Evolutionary conservation across 2,888 invertebrate species (phyloP).

Genomic region (Lycia hirtaria): DNA sequence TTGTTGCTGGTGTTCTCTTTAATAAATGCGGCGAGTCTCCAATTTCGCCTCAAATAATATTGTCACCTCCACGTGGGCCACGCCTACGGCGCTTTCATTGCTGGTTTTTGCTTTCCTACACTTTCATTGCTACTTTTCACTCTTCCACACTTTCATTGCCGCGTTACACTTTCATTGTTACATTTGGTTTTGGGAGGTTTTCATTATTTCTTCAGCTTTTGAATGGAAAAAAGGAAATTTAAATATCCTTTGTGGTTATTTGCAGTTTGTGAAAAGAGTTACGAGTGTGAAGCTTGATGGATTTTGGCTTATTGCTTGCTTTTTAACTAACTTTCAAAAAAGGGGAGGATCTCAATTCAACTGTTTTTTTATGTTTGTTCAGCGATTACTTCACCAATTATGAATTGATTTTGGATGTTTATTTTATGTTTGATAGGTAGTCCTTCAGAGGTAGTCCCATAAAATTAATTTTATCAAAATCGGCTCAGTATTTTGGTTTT

Average conservation of each 20-base stretch:
- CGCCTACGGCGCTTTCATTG: conserved; percentile 54
- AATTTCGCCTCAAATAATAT: conserved; percentile 81
- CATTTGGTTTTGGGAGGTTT: conserved; percentile 9
- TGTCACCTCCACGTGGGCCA: conserved; percentile 70
- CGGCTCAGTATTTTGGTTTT: no score
- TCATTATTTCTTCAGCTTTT: conserved; percentile 19
- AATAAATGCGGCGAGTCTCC: conserved; percentile 80
- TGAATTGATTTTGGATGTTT: no score
- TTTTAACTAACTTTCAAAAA: no score
- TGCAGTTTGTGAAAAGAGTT: conserved; percentile 21
- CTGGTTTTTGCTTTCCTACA: conserved; percentile 35
- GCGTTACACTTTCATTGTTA: conserved; percentile 8
- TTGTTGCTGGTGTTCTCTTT: conserved; percentile 83
- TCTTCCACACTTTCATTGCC: conserved; percentile 8
- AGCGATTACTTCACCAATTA: no score
- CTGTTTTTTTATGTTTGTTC: no score
- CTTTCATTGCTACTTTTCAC: conserved; percentile 46
- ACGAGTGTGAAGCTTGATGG: conserved; percentile 1
- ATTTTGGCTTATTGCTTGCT: not conserved
- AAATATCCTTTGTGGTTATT: conserved; percentile 40
- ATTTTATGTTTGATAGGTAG: no score
- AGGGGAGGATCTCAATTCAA: no score
- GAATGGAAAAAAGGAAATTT: conserved; percentile 34
- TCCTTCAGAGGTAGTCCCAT: no score
- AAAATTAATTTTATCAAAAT: no score